Base-by-base conservation (phyloP, 2,888 invertebrate species). In the Choreutis nemorana region DNA sequence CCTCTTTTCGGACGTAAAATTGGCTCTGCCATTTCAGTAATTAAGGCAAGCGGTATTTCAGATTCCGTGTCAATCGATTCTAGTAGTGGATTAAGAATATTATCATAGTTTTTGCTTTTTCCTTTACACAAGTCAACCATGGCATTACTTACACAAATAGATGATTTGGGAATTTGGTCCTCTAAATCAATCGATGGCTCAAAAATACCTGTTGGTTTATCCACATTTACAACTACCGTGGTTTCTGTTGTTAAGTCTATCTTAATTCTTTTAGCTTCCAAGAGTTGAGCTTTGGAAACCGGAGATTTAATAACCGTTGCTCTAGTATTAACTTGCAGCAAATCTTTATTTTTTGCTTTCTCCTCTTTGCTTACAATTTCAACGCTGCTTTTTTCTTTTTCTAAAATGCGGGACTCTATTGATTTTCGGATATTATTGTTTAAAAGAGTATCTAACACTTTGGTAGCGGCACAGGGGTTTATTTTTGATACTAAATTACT, bases 121-220 rank as follows among this genome's bases (percentile, higher is more conserved):
- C 54, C 55, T 35, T 78, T 82, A 37, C 65, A 68, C 1, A 63
- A 55, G 5, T 82, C 82, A 6, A 41, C 39, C 36, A 59, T 39
- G 28, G 54, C 40, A 40, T 56, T 68, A 32, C 43, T 66, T 3
- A 83, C 67, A 33, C 77, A 79, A 26, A 84, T 77, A 24, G 83
- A 82, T 3, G 81, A 71, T 32, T 81, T 75, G 1, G 83, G 85
- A 46, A 85, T 85, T 64, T 85, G 84, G 39, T 86, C 81, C 65
- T 86, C 86, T 34, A 87, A 63, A 56, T 87, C 86, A 15, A 86
- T 65, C 2, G 87, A 85, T 1, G 87, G 83, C 50, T 87, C 86
- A 55, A 88, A 88, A 45, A 87, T 83, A 4, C 87, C 87, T 0
- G 87, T 87, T 1, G 87, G 87, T 40, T 71, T 71, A 41, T 80